Base-by-base conservation (phyloP, 2,888 invertebrate genomes). In the Limnephilus lunatus region DNA sequence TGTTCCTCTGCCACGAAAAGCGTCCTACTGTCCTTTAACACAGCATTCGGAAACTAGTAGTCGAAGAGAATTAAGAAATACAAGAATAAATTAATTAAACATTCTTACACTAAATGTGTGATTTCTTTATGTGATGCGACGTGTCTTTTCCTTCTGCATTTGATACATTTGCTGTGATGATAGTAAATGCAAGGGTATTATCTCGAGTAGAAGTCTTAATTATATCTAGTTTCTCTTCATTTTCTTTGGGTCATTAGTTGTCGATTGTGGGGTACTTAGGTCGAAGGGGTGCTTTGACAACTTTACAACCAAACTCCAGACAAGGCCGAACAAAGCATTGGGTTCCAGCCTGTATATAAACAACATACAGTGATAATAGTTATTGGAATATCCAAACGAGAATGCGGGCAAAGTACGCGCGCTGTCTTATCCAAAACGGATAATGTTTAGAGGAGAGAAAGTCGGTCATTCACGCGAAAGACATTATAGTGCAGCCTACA, bases 381-480 rank as follows among this genome's bases (percentile, higher is more conserved):
- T 82, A 82, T 32, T 14, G 82, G 32, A n/a, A 68, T 68, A 68
- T 68, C 68, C 25, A 39, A 44, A 14, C 44, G 44, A 35, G 85
- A 85, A 85, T 85, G 85, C n/a, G 83, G 35, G 39, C 83, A 83
- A 83, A 25, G 35, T 39, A 83, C 83, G 83, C 83, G 83, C 35
- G 83, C 19, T 39, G 86, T 30, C 44, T 44, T 44, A 86, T 44
- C 44, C 86, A 30, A 86, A 86, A 25, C n/a, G 86, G 86, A 86
- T n/a, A 86, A 48, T 44, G 86, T 30, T 44, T 44, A 68, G 68
- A 68, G 30, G 48, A 86, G 85, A 85, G 86, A 86, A 44, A 86
- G 86, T 44, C 86, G 86, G 44, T 30, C 86, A 30, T 44, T 86
- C 86, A 30, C 44, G 86, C 86, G 12, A 39, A 86, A 86, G 86